Conservation (phyloP, 1,140 invertebrate genomes). For the Halesus radiatus region DNA sequence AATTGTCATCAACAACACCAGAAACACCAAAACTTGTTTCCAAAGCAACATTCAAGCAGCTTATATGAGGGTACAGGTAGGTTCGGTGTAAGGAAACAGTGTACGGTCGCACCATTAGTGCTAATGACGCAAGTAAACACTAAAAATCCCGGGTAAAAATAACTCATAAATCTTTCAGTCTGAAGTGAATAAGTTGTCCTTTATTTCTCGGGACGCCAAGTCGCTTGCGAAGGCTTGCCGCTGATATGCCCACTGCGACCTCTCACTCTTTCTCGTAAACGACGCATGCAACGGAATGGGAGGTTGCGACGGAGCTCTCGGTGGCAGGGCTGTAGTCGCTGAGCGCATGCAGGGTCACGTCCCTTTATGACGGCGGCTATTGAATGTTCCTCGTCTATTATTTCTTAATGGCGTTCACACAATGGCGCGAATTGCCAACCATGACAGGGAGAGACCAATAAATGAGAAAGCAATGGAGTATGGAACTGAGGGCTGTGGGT, state of each 20-base stretch:
- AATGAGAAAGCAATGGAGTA: conserved; percentile 32
- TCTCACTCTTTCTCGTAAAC: too few species aligned
- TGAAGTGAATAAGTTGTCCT: conserved; percentile 27
- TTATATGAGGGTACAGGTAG: too few species aligned
- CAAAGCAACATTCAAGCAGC: too few species aligned
- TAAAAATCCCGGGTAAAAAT: conserved; percentile 38
- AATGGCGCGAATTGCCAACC: conserved; percentile 38
- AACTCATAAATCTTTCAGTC: conserved; percentile 31
- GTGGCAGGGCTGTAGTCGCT: not conserved
- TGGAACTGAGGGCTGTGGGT: not conserved
- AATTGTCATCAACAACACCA: too few species aligned
- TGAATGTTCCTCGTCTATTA: conserved; percentile 45
- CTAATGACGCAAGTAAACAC: conserved; percentile 40
- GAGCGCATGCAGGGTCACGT: conserved; percentile 49
- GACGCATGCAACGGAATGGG: too few species aligned
- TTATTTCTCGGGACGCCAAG: conserved; percentile 36
- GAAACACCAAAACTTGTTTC: too few species aligned
- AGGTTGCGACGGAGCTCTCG: too few species aligned
- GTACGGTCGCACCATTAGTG: conserved; percentile 24
- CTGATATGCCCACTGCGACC: too few species aligned
- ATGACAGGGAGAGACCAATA: conserved; percentile 1
- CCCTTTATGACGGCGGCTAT: conserved; percentile 49
- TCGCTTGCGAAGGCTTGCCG: not conserved
- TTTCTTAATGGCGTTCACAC: conserved; percentile 52
- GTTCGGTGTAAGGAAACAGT: not conserved